Base-by-base conservation (phyloP, 1,140 invertebrate genomes). In the Drosophila baimaii region DNA sequence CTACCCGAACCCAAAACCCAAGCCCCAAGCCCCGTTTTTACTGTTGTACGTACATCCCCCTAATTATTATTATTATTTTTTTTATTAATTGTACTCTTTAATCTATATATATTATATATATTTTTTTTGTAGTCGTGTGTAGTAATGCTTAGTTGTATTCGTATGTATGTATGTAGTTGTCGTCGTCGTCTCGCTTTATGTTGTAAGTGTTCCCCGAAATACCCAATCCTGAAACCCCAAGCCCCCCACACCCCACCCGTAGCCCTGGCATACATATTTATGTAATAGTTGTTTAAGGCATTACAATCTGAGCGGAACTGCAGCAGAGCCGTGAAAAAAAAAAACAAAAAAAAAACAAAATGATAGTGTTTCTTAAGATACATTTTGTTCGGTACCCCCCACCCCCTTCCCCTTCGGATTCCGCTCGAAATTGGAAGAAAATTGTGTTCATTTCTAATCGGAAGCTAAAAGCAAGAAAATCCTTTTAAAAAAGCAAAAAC, bases 131-230 rank as follows among this genome's bases (percentile, higher is more conserved):
- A 44, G 57, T 52, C 43, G 57, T 58, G 54, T 59, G 46, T 77
- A 77, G 46, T 77, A 77, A 54, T 68, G 63, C 27, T 77, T 77
- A 76, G 73, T 62, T 49, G 63, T 76, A 52, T 31, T 39, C 15
- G 43, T 23, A 25, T 49, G 43, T 52, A 70, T 66, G 31, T 52
- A 23, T 33, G 31, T 54, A 54, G 51, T 21, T 21, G 8, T 33
- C 41, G 51, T 71, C 31, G 65, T 35, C 73, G 69, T 79, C 77
- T 74, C 69, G 77, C 57, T 74, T 61, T 79, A 79, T 47, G 31
- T 65, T 74, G 31, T 74, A 74, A 79, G 62, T 57, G 51, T 55
- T 33, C 47, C 41, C 35, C n/a, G n/a, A 44, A 56, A 15, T 44
- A 65, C 63, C 41, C 35, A 39, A 21, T 17, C n/a, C 41, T 27